These are phyloP conservation scores for Lordiphosa fenestrarum DNA, from an alignment of 2,888 invertebrate species.

Conservation along the genomic window DNA sequence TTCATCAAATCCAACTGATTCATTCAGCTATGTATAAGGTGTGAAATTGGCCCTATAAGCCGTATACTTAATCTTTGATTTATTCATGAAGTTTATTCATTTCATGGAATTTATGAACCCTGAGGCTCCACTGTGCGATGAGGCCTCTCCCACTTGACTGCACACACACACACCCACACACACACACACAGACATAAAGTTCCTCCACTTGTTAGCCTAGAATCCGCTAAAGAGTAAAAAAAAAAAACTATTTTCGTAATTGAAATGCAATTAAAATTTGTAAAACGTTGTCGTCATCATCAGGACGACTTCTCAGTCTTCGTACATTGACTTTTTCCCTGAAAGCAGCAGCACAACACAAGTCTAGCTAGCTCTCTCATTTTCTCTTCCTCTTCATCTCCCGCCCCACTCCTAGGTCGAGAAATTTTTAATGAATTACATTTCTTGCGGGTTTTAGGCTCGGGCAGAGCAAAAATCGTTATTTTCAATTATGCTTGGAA, in stretches of 20 bases:
- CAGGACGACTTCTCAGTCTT: slow-evolving; percentile 21
- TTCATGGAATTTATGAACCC: too few species aligned
- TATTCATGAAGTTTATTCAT: too few species aligned
- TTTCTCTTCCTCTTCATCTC: background rate
- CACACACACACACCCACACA: slow-evolving; percentile 16
- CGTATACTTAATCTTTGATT: too few species aligned
- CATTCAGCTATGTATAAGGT: too few species aligned
- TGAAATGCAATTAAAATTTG: slow-evolving; percentile 78
- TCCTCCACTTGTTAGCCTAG: slow-evolving; percentile 16
- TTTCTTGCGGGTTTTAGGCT: slow-evolving; percentile 75
- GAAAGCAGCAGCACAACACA: slow-evolving; percentile 5
- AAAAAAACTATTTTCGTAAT: slow-evolving; percentile 71
- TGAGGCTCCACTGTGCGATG: slow-evolving; percentile 8
- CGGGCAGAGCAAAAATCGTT: slow-evolving; percentile 54
- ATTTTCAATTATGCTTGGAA: slow-evolving; percentile 64
- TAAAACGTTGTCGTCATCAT: slow-evolving; percentile 47
- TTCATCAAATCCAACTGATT: too few species aligned
- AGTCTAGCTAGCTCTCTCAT: background rate
- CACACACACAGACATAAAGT: background rate
- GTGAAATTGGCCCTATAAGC: too few species aligned
- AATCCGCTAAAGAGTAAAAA: slow-evolving; percentile 15
- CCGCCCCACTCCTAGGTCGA: slow-evolving; percentile 23
- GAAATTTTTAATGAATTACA: slow-evolving; percentile 77
- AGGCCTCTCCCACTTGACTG: slow-evolving; percentile 38
- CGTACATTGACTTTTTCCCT: slow-evolving; percentile 59